Percentiles rank a stretch among this genome's conserved stretches.
Evolutionary conservation across 2,797 vertebrate genomes (phyloP).

Genomic region (Bovichtus variegatus): DNA sequence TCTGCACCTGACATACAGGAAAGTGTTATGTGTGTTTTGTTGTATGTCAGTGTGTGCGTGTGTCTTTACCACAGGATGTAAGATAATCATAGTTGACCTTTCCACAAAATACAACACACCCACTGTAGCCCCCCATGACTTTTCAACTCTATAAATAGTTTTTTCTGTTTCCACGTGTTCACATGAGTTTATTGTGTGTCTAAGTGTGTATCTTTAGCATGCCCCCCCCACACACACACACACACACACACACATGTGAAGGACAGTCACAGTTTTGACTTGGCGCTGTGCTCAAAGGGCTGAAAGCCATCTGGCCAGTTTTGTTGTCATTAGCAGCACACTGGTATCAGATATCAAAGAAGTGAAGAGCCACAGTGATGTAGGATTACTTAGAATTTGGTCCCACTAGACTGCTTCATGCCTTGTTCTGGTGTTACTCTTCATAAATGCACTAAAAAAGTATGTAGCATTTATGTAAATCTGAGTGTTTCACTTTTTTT

Average conservation of each 20-base stretch:
- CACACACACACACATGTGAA: slow-evolving; percentile 26
- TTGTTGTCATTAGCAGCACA: slow-evolving; percentile 33
- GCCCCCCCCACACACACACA: background rate
- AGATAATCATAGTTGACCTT: slow-evolving; percentile 60
- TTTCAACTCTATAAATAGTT: slow-evolving; percentile 65
- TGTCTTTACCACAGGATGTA: slow-evolving; percentile 53
- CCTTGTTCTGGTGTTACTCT: background rate
- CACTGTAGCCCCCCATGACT: slow-evolving; percentile 34
- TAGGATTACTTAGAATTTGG: slow-evolving; percentile 23
- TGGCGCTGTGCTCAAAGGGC: slow-evolving; percentile 27
- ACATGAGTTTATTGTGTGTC: background rate
- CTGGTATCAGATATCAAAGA: slow-evolving; percentile 51
- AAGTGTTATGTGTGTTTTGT: slow-evolving; percentile 22
- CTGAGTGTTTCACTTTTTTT: background rate
- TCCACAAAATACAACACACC: slow-evolving; percentile 53
- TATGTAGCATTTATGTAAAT: background rate
- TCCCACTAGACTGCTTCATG: background rate
- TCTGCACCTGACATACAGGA: slow-evolving; percentile 72
- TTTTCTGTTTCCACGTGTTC: slow-evolving; percentile 21
- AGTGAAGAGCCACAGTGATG: slow-evolving; percentile 1
- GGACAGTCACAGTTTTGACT: slow-evolving; percentile 46
- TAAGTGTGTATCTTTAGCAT: slow-evolving; percentile 3
- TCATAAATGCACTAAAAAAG: background rate
- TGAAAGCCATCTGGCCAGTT: slow-evolving; percentile 52
- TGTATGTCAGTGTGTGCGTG: background rate